These are phyloP conservation scores for Aegotheles bennettii DNA, from an alignment of 2,113 vertebrate genomes.

Conservation along the genomic window DNA sequence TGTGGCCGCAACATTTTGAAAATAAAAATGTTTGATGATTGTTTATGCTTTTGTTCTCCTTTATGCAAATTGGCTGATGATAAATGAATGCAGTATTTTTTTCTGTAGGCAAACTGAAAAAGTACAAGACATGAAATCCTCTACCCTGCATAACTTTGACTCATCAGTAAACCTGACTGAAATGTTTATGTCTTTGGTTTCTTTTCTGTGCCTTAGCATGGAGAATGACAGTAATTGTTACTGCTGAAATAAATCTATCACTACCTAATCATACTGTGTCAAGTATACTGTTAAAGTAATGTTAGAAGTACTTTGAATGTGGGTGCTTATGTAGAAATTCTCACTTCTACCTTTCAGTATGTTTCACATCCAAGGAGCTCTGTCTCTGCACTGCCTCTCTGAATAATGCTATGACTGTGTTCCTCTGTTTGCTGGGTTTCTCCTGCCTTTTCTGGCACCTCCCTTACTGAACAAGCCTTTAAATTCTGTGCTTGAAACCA, in stretches of 20 bases:
- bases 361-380: not conserved
- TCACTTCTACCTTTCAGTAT: not conserved
- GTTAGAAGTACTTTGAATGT: not conserved
- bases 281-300: not conserved
- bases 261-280: not conserved
- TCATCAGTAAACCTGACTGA: not conserved
- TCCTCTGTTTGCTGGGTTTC: not conserved
- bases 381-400: not conserved
- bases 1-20: not conserved
- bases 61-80: constrained; percentile 23
- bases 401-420: not conserved
- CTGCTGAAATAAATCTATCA: not conserved
- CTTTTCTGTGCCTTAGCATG: not conserved
- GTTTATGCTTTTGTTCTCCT: constrained; percentile 2
- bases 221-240: not conserved
- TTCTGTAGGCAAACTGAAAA: not conserved
- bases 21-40: not conserved
- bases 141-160: not conserved
- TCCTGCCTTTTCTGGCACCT: not conserved
- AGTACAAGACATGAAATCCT: not conserved
- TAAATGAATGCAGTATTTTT: constrained; percentile 18
- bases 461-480: not conserved
- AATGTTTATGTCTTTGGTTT: not conserved
- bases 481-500: not conserved
- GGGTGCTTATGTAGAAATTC: not conserved